Evolutionary conservation across 2,797 vertebrate species (phyloP), one percentile per base, ranked within the genome.

Genomic region (Poecilia velifera): DNA sequence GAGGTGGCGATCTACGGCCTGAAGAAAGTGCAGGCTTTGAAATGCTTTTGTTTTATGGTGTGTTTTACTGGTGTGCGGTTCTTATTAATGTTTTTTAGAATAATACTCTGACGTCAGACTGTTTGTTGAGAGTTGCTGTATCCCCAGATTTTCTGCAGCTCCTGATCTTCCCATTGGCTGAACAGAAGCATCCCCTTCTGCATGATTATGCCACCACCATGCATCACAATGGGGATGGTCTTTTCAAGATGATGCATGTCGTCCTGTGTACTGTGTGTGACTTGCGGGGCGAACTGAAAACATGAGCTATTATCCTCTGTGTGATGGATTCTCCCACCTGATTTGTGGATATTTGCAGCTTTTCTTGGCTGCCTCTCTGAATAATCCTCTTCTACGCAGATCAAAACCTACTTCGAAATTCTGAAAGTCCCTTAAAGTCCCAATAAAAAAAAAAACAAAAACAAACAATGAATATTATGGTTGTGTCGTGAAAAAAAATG

Each of bases 1-100:
- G 18, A 22, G 10, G 36, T 20, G 36, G 36, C 13, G 6, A 62
- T 87, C 77, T 77, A n/a, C 76, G 80, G 39, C 53, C 22, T 76
- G 25, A 18, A 76, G 84, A 73, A 84, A 79, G 71, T 74, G 57
- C 88, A 86, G 84, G 91, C 81, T 90, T 86, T 83, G 86, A 88
- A 91, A 88, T 43, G 82, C 85, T 76, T 85, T 84, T 87, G 82
- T 90, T 90, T 90, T 47, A 18, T 47, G 46, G 46, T 18, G 45
- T 46, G 46, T 34, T 41, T 86, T 53, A 25, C 86, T 79, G 73
- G 72, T 62, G 41, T 68, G 73, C 41, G 76, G 55, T 76, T 79
- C 81, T 74, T 84, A 87, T 87, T 88, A 89, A 51, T 51, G 7
- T 22, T 51, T 51, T 51, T 51, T 51, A 51, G 49, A 8, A 51